phyloP scores from a whole-genome alignment of 1,140 invertebrate species.

The Zaprionus taronus region DNA sequence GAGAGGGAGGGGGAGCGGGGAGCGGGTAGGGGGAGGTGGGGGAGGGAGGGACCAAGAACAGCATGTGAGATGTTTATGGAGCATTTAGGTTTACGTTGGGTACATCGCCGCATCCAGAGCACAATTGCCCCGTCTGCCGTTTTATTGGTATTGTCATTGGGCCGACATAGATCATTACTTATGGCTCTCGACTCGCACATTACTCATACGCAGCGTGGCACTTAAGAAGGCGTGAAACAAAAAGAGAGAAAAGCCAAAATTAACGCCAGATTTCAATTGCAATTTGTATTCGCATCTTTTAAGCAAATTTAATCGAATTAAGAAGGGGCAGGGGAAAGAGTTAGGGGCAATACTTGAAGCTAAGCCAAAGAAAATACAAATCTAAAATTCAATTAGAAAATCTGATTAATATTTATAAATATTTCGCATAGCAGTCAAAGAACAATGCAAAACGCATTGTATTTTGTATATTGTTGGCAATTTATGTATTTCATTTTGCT shows the following conservation, averaged over 20 bases:
- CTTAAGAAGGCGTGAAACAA: constrained; percentile 29
- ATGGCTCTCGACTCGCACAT: constrained; percentile 46
- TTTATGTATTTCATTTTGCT: neutral
- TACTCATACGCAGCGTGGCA: constrained; percentile 76
- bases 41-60: neutral
- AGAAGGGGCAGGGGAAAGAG: neutral
- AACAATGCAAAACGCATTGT: constrained; percentile 11
- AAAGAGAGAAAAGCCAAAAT: constrained; percentile 26
- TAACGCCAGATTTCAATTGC: constrained; percentile 19
- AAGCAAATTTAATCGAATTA: constrained; percentile 41
- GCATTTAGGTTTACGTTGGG: constrained; percentile 15
- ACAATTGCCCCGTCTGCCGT: constrained; percentile 29
- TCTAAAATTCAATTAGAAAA: constrained; percentile 36
- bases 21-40: too few species aligned
- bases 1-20: too few species aligned
- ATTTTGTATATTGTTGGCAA: constrained; percentile 16
- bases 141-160: constrained; percentile 43
- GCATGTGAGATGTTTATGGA: constrained; percentile 25
- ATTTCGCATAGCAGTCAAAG: constrained; percentile 19
- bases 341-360: neutral
- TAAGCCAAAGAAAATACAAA: constrained; percentile 9
- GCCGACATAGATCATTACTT: constrained; percentile 50
- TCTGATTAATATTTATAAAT: constrained; percentile 34
- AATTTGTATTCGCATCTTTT: constrained; percentile 14
- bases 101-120: neutral